phyloP scores from a whole-genome alignment of 2,113 vertebrate genomes.

The Erythrocebus patas region DNA sequence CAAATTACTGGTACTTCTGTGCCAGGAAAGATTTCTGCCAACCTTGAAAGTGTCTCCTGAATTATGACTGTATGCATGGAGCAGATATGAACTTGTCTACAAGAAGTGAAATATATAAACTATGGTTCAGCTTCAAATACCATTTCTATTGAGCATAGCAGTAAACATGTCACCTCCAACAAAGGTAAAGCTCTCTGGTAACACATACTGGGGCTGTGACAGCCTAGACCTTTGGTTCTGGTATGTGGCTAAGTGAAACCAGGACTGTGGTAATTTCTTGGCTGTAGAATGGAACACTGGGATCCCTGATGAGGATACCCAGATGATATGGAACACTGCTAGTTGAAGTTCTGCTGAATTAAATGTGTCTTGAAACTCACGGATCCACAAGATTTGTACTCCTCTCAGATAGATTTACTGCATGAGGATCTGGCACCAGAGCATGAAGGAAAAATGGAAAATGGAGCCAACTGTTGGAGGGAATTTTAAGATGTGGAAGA shows the following conservation, averaged over 20 bases:
- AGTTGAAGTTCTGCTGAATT: constrained; percentile 37
- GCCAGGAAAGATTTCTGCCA: constrained; percentile 6
- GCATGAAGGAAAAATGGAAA: constrained; percentile 13
- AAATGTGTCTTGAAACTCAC: constrained; percentile 41
- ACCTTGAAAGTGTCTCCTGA: constrained; percentile 9
- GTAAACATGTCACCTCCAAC: constrained; percentile 36
- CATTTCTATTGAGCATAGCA: not conserved
- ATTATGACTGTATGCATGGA: not conserved
- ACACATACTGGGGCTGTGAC: not conserved
- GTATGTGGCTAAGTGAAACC: constrained; percentile 26
- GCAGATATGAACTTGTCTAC: not conserved
- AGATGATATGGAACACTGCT: constrained; percentile 11
- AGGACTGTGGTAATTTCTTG: constrained; percentile 28
- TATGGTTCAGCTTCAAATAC: not conserved
- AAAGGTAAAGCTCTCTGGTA: constrained; percentile 27
- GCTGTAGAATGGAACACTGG: not conserved
- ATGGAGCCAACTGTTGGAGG: not conserved
- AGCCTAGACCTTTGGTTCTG: not conserved
- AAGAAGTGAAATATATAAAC: not conserved
- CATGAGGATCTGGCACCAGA: constrained; percentile 14
- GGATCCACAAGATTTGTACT: constrained; percentile 31
- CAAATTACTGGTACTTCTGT: constrained; percentile 14
- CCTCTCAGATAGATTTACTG: constrained; percentile 35
- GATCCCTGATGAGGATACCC: constrained; percentile 2
- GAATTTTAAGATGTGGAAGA: not conserved